Evolutionary conservation across 2,888 invertebrate genomes (phyloP), one percentile per base, ranked within the genome.

Genomic region (Dryadula phaetusa): DNA sequence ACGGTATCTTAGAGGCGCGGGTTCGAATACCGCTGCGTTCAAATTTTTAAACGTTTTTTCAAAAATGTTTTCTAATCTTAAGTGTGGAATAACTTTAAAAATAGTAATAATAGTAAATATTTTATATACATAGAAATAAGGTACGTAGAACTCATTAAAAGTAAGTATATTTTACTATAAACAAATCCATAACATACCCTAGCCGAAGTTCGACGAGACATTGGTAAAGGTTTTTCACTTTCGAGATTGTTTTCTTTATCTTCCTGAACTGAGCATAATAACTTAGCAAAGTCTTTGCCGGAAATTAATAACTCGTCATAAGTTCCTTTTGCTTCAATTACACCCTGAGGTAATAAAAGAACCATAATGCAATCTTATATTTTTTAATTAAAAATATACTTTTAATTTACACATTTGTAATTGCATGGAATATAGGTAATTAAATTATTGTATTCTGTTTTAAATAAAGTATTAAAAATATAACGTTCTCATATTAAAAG

Each of bases 231-330:
- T 74, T 86, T 86, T 46, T 85, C 88, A 6, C 70, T 67, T 25
- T 87, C 87, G n/a, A 80, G 78, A 28, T 83, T 83, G n/a, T 82
- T 82, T 46, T 86, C 85, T 34, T 87, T 86, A 52, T 89, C 88
- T 72, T 93, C 92, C 47, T 93, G 93, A 28, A 86, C 82, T n/a
- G 90, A 82, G 0, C 87, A 84, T 71, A 95, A 77, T 72, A 95
- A 77, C 80, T 94, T 94, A 0, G 94, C 93, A 68, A 95, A 94
- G 76, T 95, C 93, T 83, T 94, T 90, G 14, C 94, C 94, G 0
- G 93, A 93, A 14, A 85, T 87, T 60, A 93, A 82, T 12, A 95
- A 78, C 70, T 95, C 94, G 5, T 92, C 85, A 72, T 94, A 95
- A 0, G 94, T 94, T 34, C 95, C 95, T 77, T 94, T 92, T 3